Evolutionary conservation across 2,797 vertebrate species (phyloP).

Genomic region (Danio kyathit): DNA sequence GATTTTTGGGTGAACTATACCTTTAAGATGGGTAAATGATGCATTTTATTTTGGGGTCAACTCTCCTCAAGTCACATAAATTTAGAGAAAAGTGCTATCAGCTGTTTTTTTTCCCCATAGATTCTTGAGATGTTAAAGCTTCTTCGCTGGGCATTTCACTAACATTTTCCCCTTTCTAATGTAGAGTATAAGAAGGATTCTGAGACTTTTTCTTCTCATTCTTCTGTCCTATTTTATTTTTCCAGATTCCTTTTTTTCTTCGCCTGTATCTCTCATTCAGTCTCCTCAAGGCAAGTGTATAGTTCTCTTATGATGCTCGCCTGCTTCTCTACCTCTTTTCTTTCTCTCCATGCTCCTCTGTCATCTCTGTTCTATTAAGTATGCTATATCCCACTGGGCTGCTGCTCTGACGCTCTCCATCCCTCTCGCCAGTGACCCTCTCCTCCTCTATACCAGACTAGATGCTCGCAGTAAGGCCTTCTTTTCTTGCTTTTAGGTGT

Average conservation of each 20-base stretch:
- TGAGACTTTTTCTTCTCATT: slow-evolving; percentile 71
- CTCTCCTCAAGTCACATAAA: not conserved
- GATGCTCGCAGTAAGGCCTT: slow-evolving; percentile 12
- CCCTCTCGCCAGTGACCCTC: slow-evolving; percentile 77
- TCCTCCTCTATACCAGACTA: slow-evolving; percentile 70
- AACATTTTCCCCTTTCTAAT: slow-evolving; percentile 49
- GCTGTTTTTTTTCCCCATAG: not conserved
- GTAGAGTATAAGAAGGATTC: slow-evolving; percentile 53
- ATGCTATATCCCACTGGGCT: slow-evolving; percentile 66
- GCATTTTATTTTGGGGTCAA: too few relatives aligned
- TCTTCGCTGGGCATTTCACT: slow-evolving; percentile 62
- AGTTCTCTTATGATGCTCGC: slow-evolving; percentile 80
- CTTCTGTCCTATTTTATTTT: slow-evolving; percentile 86
- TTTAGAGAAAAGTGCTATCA: slow-evolving; percentile 12
- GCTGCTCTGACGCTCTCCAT: slow-evolving; percentile 76
- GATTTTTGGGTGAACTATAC: too few relatives aligned
- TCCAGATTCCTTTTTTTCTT: slow-evolving; percentile 96
- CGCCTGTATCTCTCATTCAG: slow-evolving; percentile 96
- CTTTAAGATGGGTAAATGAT: too few relatives aligned
- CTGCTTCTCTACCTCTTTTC: slow-evolving; percentile 64
- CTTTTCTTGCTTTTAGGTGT: slow-evolving; percentile 17
- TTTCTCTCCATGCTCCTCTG: slow-evolving; percentile 56
- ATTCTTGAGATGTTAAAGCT: slow-evolving; percentile 36
- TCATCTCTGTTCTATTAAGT: slow-evolving; percentile 48
- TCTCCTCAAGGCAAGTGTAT: slow-evolving; percentile 96